A percentile compares a stretch with the other conserved stretches of the same genome.
Conservation (phyloP, 2,113 vertebrate genomes). For the Lathamus discolor region DNA sequence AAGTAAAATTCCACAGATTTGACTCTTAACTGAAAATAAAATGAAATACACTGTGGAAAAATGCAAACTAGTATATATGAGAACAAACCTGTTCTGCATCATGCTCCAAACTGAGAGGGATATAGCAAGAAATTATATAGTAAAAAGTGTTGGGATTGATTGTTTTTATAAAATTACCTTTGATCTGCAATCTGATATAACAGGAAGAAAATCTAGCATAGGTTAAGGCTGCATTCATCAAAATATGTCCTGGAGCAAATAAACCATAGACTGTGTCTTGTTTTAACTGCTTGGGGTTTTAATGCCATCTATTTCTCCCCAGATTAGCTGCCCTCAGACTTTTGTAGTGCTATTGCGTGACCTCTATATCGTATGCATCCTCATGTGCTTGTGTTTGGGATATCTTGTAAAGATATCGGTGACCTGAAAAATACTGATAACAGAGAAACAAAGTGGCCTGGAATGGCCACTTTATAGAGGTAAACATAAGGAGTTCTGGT, state of each 20-base stretch:
- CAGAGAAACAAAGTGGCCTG: neutral
- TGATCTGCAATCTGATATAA: neutral
- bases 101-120: neutral
- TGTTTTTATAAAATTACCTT: conserved; percentile 15
- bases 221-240: neutral
- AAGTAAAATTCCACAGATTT: neutral
- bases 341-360: neutral
- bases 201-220: neutral
- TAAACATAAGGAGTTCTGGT: neutral
- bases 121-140: neutral
- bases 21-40: neutral
- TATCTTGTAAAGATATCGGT: neutral
- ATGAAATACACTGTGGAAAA: neutral
- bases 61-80: neutral
- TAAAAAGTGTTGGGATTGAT: neutral
- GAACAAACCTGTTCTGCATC: neutral
- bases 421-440: neutral
- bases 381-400: neutral
- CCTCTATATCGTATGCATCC: neutral
- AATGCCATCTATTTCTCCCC: neutral
- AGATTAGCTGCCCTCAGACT: neutral
- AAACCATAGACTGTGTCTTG: neutral
- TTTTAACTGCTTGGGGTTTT: neutral
- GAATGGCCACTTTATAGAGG: neutral
- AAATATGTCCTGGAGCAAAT: neutral